A percentile compares a stretch with the other conserved stretches of the same genome.
These are phyloP conservation scores for Pseudococcus viburni DNA, from an alignment of 2,888 invertebrate genomes.

Conservation along the genomic window DNA sequence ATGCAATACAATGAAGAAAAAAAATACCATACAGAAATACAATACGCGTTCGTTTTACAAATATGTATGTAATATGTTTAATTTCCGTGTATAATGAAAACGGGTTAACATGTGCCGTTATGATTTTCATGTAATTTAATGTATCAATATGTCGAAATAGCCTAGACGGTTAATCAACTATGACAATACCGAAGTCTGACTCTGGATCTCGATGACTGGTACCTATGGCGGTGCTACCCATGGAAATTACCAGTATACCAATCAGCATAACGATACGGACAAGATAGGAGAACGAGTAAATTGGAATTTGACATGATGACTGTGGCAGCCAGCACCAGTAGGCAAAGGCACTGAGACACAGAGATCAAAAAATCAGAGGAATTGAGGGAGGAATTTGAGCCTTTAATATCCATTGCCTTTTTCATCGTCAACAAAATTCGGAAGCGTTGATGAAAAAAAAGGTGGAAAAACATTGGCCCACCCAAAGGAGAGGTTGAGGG, in stretches of 20 bases:
- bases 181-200: slow-evolving; percentile 11
- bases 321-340: not conserved
- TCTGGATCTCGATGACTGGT: not conserved
- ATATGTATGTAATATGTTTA: slow-evolving; percentile 53
- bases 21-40: slow-evolving; percentile 32
- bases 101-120: slow-evolving; percentile 46
- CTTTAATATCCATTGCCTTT: too few relatives aligned
- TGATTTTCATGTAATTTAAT: slow-evolving; percentile 48
- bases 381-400: too few relatives aligned
- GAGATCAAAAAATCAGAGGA: too few relatives aligned
- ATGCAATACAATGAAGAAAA: slow-evolving; percentile 26
- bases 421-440: too few relatives aligned
- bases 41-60: slow-evolving; percentile 43
- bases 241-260: slow-evolving; percentile 22
- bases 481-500: too few relatives aligned
- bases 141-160: slow-evolving; percentile 41
- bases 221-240: not conserved
- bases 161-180: slow-evolving; percentile 23
- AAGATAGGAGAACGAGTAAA: not conserved
- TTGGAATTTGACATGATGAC: not conserved
- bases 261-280: slow-evolving; percentile 24
- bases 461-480: too few relatives aligned
- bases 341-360: too few relatives aligned
- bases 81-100: slow-evolving; percentile 54
- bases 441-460: too few relatives aligned